Base-by-base conservation (phyloP, 2,797 vertebrate genomes). In the Pogonophryne albipinna region DNA sequence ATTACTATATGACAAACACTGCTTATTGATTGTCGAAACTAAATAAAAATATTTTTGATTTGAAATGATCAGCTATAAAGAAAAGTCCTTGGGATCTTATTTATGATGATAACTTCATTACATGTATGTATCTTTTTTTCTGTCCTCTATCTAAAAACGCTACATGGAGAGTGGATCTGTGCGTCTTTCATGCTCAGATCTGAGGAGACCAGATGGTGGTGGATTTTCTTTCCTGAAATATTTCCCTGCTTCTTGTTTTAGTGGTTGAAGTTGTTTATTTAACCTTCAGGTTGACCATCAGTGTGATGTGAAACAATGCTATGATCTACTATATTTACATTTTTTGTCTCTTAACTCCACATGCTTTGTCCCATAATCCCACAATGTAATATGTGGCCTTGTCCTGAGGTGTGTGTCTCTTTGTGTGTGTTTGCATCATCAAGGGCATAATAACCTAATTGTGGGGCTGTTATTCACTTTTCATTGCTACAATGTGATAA, bases 381-480 rank as follows among this genome's bases (percentile, higher is more conserved):
- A 15, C 12, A 19, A 47, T 59, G 20, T 66, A 57, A 74, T 56
- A 13, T 31, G 5, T 51, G 55, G 66, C 63, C 62, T 68, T 68
- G 53, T 68, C 61, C 52, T 59, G 51, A 57, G 55, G n/a, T n/a
- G 66, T 56, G 27, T 64, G 8, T 70, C 17, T 58, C 15, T 70
- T 45, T 65, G 50, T 76, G 53, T 71, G 63, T 55, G 10, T 50
- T 50, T 51, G 16, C 53, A 57, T 79, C 50, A 85, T 80, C 79
- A 79, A 75, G 76, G 74, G 73, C 77, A 81, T 82, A 83, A 88
- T 82, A 88, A 88, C 92, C 93, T 95, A 95, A 97, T 95, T 94
- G 81, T 79, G 12, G 44, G 51, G 19, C 74, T 84, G 86, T 89
- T 85, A 88, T 89, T 91, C 61, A 88, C 86, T 83, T 90, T 89